A percentile compares a stretch with the other conserved stretches of the same genome.
Conservation (phyloP, 1,140 invertebrate species). For the Hyles euphorbiae region DNA sequence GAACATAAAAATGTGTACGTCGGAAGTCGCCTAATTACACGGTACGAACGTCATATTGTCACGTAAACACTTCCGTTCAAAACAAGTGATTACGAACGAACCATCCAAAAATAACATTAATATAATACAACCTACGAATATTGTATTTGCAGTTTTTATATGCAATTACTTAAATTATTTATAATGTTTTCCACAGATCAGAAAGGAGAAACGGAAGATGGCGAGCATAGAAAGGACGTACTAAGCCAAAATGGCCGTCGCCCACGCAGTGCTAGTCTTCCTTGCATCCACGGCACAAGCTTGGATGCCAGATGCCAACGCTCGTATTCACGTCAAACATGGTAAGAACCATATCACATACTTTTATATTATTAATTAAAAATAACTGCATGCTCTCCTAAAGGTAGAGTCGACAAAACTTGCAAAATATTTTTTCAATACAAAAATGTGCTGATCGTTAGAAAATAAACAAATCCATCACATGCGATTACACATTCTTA, state of each 20-base stretch:
- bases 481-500: background rate
- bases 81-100: too few relatives aligned
- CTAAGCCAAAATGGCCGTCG: conserved; percentile 65
- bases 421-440: too few relatives aligned
- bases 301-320: conserved; percentile 70
- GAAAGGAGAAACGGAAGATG: conserved; percentile 39
- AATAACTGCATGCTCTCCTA: too few relatives aligned
- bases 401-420: too few relatives aligned
- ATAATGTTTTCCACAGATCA: conserved; percentile 39
- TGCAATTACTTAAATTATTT: background rate
- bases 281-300: conserved; percentile 67
- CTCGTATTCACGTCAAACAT: conserved; percentile 64
- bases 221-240: conserved; percentile 49
- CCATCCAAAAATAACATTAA: too few relatives aligned
- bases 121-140: too few relatives aligned
- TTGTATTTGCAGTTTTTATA: too few relatives aligned
- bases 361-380: background rate
- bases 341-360: conserved; percentile 33
- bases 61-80: background rate
- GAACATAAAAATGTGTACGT: too few relatives aligned
- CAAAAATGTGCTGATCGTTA: too few relatives aligned
- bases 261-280: conserved; percentile 57
- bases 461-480: background rate
- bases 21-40: too few relatives aligned
- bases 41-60: background rate